Conservation (phyloP, 2,888 invertebrate species). For the Philopedon plagiatum region DNA sequence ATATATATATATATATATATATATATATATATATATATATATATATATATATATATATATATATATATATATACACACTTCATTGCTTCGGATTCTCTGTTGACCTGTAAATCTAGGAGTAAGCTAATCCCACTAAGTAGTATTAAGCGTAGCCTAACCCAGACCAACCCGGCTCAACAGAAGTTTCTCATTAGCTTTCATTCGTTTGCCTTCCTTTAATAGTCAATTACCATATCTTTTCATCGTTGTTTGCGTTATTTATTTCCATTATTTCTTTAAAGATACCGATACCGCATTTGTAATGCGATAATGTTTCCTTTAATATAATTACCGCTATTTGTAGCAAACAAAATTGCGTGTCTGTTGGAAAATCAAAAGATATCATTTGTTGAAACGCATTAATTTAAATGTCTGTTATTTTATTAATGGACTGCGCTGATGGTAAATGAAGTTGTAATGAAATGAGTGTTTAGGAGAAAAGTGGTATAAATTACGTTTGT, state of each 20-base stretch:
- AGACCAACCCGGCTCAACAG: background rate
- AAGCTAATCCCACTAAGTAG: no score
- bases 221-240: slow-evolving; percentile 1
- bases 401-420: slow-evolving; percentile 45
- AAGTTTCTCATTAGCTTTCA: no score
- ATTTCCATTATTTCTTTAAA: slow-evolving; percentile 15
- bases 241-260: slow-evolving; percentile 8
- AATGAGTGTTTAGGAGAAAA: slow-evolving; percentile 19
- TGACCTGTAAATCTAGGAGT: no score
- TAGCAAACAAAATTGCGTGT: slow-evolving; percentile 45
- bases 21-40: no score
- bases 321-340: slow-evolving; percentile 30
- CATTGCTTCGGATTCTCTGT: no score
- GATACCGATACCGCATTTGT: slow-evolving; percentile 20
- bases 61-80: no score
- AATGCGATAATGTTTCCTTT: slow-evolving; percentile 13
- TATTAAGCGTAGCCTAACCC: no score
- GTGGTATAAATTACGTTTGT: slow-evolving; percentile 11
- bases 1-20: no score
- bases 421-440: slow-evolving; percentile 33
- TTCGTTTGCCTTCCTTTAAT: background rate
- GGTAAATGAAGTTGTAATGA: slow-evolving; percentile 30
- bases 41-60: no score
- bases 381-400: slow-evolving; percentile 45
- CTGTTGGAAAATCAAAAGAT: slow-evolving; percentile 43